Conservation (phyloP, 2,888 invertebrate species). For the Erebia aethiops region DNA sequence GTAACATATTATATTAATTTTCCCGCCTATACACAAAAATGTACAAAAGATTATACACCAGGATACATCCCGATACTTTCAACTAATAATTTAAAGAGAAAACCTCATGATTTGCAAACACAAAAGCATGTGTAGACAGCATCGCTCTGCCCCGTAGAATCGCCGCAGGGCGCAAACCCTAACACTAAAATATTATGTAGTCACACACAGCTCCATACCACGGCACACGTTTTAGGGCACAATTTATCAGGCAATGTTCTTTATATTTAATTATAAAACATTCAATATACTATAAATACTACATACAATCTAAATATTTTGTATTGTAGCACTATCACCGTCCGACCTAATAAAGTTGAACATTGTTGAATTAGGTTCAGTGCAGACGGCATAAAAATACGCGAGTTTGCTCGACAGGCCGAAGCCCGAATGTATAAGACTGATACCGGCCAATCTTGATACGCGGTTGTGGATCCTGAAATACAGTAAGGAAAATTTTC, state of each 20-base stretch:
- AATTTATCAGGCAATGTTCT: conserved; percentile 69
- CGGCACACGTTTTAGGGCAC: conserved; percentile 74
- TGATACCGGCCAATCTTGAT: too few relatives aligned
- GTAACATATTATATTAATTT: conserved; percentile 81
- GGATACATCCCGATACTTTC: conserved; percentile 55
- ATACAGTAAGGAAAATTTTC: too few relatives aligned
- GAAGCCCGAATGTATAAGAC: too few relatives aligned
- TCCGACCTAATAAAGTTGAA: conserved; percentile 54
- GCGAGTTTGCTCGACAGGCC: not conserved
- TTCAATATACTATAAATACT: conserved; percentile 55
- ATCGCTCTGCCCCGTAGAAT: conserved; percentile 46
- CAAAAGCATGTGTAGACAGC: conserved; percentile 40
- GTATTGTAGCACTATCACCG: conserved; percentile 71
- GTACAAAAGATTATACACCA: conserved; percentile 79
- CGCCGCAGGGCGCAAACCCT: conserved; percentile 41
- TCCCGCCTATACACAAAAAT: conserved; percentile 80
- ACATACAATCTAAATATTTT: conserved; percentile 63
- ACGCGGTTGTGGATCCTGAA: too few relatives aligned
- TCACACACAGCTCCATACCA: conserved; percentile 57
- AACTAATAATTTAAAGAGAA: conserved; percentile 67
- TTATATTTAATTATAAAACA: conserved; percentile 52
- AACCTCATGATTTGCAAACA: conserved; percentile 42
- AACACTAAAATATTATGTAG: conserved; percentile 47
- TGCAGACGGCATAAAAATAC: not conserved
- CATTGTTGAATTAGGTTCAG: conserved; percentile 44